These are phyloP conservation scores for Bovichtus diacanthus DNA, from an alignment of 2,797 vertebrate genomes.

Conservation along the genomic window DNA sequence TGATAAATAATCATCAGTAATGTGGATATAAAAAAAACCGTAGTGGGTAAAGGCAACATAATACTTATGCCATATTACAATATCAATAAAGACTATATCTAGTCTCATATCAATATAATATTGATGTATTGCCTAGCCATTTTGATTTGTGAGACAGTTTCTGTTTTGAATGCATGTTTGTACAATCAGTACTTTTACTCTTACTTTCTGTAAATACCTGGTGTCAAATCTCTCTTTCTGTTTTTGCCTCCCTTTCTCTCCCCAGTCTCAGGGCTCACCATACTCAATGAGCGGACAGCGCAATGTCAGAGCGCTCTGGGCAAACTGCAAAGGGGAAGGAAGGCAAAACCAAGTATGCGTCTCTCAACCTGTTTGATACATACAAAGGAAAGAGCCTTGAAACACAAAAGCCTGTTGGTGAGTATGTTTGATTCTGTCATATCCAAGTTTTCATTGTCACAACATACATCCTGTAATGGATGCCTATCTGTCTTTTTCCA, in stretches of 20 bases:
- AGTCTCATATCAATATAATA: no score
- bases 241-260: background rate
- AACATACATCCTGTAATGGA: background rate
- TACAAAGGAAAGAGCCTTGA: slow-evolving; percentile 99
- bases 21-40: no score
- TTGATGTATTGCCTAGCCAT: no score
- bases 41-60: no score
- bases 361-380: slow-evolving; percentile 99
- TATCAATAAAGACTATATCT: no score
- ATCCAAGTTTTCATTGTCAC: background rate
- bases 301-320: slow-evolving; percentile 99
- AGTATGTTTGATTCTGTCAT: slow-evolving; percentile 63
- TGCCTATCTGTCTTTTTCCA: background rate
- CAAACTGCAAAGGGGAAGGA: slow-evolving; percentile 99
- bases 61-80: no score
- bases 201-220: slow-evolving; percentile 21
- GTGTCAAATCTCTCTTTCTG: slow-evolving; percentile 33
- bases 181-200: slow-evolving; percentile 26
- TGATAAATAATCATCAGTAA: no score
- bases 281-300: slow-evolving; percentile 99
- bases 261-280: slow-evolving; percentile 93
- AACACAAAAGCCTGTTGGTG: slow-evolving; percentile 97
- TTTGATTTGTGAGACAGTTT: slow-evolving; percentile 4
- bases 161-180: slow-evolving; percentile 3
- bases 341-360: slow-evolving; percentile 98